Conservation (phyloP, 2,797 vertebrate species). For the Sebastes itinus region DNA sequence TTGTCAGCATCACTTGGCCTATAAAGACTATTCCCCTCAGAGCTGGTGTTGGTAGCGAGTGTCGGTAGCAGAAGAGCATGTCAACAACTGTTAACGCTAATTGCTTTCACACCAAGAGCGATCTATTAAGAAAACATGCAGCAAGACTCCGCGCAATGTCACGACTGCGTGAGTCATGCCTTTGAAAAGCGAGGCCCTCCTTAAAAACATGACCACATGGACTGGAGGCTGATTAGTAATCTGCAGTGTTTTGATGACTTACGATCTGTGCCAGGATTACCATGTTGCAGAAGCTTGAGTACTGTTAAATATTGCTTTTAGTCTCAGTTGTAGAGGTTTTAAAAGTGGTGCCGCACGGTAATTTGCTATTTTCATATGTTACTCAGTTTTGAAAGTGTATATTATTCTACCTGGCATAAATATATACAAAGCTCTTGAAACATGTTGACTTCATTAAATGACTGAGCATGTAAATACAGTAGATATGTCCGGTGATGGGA, state of each 20-base stretch:
- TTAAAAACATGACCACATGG: constrained; percentile 53
- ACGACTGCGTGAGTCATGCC: constrained; percentile 58
- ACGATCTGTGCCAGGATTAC: neutral
- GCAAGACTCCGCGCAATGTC: constrained; percentile 56
- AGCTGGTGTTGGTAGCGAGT: constrained; percentile 73
- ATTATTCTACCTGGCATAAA: neutral
- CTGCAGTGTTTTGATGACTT: constrained; percentile 29
- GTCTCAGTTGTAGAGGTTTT: neutral
- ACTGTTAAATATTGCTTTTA: neutral
- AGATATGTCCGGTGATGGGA: neutral
- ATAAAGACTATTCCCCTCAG: constrained; percentile 80
- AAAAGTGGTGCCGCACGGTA: neutral
- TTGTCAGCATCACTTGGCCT: constrained; percentile 76
- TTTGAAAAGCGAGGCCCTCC: constrained; percentile 45
- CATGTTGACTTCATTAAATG: neutral
- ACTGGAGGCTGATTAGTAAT: constrained; percentile 45
- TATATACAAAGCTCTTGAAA: neutral
- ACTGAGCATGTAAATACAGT: neutral
- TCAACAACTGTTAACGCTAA: constrained; percentile 83
- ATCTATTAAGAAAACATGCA: constrained; percentile 82
- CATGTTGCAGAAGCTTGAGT: neutral
- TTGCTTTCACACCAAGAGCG: constrained; percentile 81
- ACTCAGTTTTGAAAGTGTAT: neutral
- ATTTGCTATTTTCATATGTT: neutral
- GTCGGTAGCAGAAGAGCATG: constrained; percentile 76